These are phyloP conservation scores for Lacerta viridis DNA, from an alignment of 2,797 vertebrate genomes.

Conservation along the genomic window DNA sequence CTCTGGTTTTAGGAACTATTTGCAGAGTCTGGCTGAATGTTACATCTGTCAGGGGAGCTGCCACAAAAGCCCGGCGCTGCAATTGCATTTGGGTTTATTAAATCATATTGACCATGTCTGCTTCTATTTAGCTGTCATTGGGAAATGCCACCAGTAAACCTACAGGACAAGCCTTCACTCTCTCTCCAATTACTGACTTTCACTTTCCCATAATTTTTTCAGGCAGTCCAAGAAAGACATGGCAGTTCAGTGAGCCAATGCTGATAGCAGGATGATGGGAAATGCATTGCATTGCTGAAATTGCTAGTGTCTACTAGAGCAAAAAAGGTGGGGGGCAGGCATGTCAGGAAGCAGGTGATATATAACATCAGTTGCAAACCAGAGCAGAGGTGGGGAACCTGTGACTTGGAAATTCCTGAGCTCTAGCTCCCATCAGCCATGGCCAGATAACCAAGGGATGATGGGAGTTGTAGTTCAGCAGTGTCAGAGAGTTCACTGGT, in stretches of 20 bases:
- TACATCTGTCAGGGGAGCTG: neutral
- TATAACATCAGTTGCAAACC: neutral
- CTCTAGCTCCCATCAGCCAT: too few relatives aligned
- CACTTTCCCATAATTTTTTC: neutral
- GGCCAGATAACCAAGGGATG: too few relatives aligned
- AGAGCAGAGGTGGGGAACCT: too few relatives aligned
- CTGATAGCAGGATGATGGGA: neutral
- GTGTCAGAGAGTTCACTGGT: too few relatives aligned
- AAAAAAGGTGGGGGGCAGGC: too few relatives aligned
- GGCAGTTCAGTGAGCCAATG: neutral
- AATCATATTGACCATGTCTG: neutral
- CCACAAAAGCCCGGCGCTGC: neutral
- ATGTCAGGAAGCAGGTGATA: neutral
- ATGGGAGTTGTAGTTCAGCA: too few relatives aligned
- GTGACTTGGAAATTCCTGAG: too few relatives aligned
- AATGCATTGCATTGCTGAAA: neutral
- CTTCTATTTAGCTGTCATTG: conserved; percentile 26
- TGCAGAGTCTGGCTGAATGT: neutral
- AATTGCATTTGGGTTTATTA: conserved; percentile 7
- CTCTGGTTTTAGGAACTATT: neutral
- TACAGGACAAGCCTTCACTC: neutral
- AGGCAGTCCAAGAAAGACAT: neutral
- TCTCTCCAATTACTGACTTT: too few relatives aligned
- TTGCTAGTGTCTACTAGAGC: too few relatives aligned
- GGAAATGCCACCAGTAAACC: conserved; percentile 15